Evolutionary conservation across 2,888 invertebrate species (phyloP).

Genomic region (Nemurella pictetii): DNA sequence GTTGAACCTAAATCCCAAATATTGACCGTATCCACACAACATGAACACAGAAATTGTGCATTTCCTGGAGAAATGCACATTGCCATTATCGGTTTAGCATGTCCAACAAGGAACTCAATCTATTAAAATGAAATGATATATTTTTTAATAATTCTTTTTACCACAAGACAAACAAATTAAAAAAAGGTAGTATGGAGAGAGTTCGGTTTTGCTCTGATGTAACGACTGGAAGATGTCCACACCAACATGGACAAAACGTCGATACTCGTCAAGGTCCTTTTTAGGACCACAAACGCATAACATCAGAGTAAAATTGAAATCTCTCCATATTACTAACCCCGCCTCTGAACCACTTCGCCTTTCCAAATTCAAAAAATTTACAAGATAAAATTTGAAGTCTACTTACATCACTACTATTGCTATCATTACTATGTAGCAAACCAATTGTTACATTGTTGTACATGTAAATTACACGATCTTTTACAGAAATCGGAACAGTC

Average conservation of each 20-base stretch:
- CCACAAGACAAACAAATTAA: neutral
- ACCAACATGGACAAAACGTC: too few species aligned
- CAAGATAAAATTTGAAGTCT: too few species aligned
- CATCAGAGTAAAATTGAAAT: too few species aligned
- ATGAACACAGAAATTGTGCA: neutral
- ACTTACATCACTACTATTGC: neutral
- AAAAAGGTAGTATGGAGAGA: neutral
- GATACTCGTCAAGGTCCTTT: too few species aligned
- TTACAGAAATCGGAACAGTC: neutral
- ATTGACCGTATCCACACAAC: neutral
- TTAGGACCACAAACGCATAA: neutral
- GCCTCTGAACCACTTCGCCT: too few species aligned
- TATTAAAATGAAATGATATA: neutral
- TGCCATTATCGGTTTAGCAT: neutral
- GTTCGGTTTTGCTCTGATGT: neutral
- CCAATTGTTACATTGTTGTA: neutral
- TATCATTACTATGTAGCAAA: neutral
- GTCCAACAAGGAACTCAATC: neutral
- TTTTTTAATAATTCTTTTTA: too few species aligned
- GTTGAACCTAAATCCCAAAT: neutral
- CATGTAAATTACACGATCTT: neutral
- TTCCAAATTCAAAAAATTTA: too few species aligned
- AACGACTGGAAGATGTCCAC: neutral
- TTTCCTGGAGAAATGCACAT: neutral
- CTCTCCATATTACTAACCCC: too few species aligned